phyloP scores from a whole-genome alignment of 1,140 invertebrate species.

The Apolygus lucorum region DNA sequence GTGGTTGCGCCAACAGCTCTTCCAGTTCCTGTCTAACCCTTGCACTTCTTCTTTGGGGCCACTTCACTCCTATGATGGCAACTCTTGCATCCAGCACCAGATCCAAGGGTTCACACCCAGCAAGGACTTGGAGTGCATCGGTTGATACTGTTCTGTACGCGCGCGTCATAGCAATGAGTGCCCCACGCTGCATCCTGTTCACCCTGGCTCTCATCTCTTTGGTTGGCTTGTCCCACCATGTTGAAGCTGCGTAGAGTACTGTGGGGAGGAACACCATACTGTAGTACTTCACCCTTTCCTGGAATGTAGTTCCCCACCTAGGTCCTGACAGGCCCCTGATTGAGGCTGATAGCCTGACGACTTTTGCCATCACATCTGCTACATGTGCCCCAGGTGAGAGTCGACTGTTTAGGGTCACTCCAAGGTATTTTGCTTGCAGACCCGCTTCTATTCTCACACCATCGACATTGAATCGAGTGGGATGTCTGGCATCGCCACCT shows the following conservation, averaged over 20 bases:
- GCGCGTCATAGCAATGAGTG: neutral
- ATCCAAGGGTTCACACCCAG: neutral
- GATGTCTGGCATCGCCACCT: neutral
- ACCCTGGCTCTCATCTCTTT: neutral
- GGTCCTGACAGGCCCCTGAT: neutral
- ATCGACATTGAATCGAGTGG: neutral
- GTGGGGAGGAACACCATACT: neutral
- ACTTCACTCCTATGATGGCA: neutral
- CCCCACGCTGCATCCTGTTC: neutral
- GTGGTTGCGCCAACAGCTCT: no score
- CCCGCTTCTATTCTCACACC: neutral
- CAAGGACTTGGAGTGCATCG: neutral
- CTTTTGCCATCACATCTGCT: neutral
- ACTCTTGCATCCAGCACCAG: neutral
- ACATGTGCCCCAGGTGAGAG: neutral
- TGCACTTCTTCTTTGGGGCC: neutral
- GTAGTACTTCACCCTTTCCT: neutral
- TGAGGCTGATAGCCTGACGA: neutral
- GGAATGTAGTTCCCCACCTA: neutral
- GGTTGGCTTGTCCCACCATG: neutral
- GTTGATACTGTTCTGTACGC: neutral
- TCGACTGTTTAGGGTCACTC: neutral
- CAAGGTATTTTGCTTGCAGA: neutral
- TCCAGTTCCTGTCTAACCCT: no score
- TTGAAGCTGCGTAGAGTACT: neutral